Conservation (phyloP, 1,140 invertebrate species). For the Drosophila sp. region DNA sequence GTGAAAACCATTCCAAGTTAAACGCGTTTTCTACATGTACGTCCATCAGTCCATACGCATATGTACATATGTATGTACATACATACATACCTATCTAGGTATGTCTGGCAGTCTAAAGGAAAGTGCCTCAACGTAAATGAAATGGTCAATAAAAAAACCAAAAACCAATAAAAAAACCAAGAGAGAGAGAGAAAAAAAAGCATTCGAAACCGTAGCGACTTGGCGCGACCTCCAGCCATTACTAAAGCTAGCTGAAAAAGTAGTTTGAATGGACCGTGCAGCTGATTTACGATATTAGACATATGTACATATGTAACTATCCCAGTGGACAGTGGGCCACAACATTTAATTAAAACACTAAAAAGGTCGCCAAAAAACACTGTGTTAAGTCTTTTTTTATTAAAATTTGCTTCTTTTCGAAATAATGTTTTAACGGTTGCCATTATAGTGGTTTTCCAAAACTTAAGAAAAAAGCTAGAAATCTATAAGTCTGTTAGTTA, state of each 20-base stretch:
- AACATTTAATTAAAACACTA: not conserved
- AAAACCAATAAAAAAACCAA: conserved; percentile 40
- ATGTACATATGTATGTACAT: not conserved
- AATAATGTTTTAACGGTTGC: too few species aligned
- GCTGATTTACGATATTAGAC: conserved; percentile 74
- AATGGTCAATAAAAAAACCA: conserved; percentile 66
- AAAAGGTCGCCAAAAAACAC: too few species aligned
- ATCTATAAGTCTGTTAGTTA: too few species aligned
- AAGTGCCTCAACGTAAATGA: conserved; percentile 62
- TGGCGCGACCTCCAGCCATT: conserved; percentile 29
- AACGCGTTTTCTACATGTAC: conserved; percentile 52
- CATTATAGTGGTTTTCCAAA: too few species aligned
- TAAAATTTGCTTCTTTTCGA: too few species aligned
- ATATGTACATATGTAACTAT: not conserved
- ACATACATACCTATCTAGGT: too few species aligned
- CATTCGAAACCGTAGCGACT: conserved; percentile 33
- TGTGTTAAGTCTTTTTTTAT: too few species aligned
- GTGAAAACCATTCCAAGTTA: conserved; percentile 67
- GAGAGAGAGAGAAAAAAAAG: conserved; percentile 33
- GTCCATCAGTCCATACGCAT: not conserved
- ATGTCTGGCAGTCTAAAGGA: conserved; percentile 42
- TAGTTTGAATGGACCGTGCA: conserved; percentile 59
- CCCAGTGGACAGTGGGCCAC: conserved; percentile 25
- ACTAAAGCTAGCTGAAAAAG: conserved; percentile 30
- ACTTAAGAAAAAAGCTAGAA: too few species aligned